These are phyloP conservation scores for Anastrepha ludens DNA, from an alignment of 1,140 invertebrate species.

Conservation along the genomic window DNA sequence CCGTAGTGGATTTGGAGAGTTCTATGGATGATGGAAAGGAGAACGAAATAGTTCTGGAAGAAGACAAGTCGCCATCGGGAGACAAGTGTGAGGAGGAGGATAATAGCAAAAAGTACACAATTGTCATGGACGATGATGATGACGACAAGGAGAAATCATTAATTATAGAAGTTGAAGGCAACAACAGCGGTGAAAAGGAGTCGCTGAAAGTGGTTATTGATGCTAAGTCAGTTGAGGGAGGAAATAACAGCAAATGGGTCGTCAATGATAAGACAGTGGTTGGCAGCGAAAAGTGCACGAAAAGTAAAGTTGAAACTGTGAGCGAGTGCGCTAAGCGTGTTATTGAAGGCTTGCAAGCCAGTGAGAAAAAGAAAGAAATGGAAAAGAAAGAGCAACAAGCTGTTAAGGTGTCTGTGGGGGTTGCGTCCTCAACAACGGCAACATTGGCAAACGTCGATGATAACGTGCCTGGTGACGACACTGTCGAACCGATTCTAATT, in stretches of 20 bases:
- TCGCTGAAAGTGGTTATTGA: conserved; percentile 22
- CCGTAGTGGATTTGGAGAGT: conserved; percentile 1
- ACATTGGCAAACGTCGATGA: background rate
- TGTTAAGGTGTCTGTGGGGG: background rate
- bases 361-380: background rate
- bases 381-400: conserved; percentile 9
- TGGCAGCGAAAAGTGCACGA: background rate
- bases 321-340: conserved; percentile 15
- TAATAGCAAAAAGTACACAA: conserved; percentile 2
- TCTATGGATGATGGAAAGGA: background rate
- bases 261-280: background rate
- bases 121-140: conserved; percentile 33
- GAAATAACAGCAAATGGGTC: no score
- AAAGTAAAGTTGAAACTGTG: background rate
- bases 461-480: background rate
- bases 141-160: conserved; percentile 11
- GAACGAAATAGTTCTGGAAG: background rate
- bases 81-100: background rate
- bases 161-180: conserved; percentile 39
- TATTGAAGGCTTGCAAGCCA: background rate
- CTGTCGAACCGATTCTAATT: conserved; percentile 3
- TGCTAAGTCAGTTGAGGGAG: background rate
- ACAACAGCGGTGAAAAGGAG: background rate
- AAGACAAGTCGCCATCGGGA: background rate
- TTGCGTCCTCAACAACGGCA: background rate